phyloP scores from a whole-genome alignment of 2,797 vertebrate species.

The Cossypha heuglini region DNA sequence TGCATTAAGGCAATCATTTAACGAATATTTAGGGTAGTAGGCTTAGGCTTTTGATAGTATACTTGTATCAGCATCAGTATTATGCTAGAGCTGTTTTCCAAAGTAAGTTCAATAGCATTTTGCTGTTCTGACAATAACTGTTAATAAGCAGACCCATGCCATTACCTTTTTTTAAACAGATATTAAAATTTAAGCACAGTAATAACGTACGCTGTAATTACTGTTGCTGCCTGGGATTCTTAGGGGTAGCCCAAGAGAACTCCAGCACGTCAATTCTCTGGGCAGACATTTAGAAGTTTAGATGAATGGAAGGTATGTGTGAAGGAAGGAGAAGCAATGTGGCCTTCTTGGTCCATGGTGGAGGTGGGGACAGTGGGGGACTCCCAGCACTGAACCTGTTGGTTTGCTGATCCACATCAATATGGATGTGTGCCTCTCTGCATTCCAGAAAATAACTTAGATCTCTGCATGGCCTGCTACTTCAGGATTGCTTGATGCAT shows the following conservation, averaged over 20 bases:
- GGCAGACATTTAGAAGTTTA: not conserved
- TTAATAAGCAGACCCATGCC: not conserved
- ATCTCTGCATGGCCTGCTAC: not conserved
- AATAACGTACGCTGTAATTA: not conserved
- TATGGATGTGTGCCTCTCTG: not conserved
- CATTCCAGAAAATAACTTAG: not conserved
- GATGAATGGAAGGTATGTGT: not conserved
- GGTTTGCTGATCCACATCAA: not conserved
- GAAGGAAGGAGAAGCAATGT: not conserved
- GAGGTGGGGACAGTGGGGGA: not conserved
- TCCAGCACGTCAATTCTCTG: not conserved
- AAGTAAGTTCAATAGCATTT: not conserved
- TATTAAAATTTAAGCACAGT: not conserved
- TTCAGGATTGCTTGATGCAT: not conserved
- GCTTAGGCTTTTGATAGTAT: not conserved
- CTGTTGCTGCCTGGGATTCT: not conserved
- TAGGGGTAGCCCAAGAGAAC: not conserved
- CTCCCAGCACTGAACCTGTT: accelerated
- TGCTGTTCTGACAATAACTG: not conserved
- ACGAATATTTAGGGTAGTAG: not conserved
- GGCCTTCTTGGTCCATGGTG: not conserved
- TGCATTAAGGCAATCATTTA: not conserved
- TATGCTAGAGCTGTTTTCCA: not conserved
- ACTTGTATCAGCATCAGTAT: not conserved
- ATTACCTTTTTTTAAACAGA: not conserved